Conservation (phyloP, 1,140 invertebrate genomes). For the Euura lappo region DNA sequence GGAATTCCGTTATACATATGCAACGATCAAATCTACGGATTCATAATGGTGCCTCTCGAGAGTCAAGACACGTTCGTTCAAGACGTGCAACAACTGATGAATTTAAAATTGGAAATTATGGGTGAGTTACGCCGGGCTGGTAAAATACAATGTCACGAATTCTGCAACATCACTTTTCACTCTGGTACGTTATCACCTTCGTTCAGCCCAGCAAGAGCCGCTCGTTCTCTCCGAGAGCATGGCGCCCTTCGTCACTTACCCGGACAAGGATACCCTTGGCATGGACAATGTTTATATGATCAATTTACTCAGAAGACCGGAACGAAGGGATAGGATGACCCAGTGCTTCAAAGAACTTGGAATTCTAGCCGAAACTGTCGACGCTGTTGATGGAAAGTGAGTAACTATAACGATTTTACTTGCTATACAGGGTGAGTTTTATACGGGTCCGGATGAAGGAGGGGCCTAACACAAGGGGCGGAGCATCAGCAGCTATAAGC, state of each 20-base stretch:
- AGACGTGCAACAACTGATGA: constrained; percentile 77
- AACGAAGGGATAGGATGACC: constrained; percentile 81
- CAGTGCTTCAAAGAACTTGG: constrained; percentile 81
- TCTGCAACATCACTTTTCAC: too few species aligned
- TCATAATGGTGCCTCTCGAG: constrained; percentile 82
- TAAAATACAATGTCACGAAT: background rate
- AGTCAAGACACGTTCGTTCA: constrained; percentile 66
- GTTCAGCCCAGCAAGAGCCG: constrained; percentile 34
- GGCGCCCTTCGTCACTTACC: constrained; percentile 59
- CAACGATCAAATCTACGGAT: constrained; percentile 85
- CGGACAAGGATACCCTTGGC: constrained; percentile 65
- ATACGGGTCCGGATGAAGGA: too few species aligned
- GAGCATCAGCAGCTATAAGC: too few species aligned
- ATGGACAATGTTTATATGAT: constrained; percentile 90
- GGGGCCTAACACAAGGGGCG: too few species aligned
- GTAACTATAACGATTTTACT: constrained; percentile 28
- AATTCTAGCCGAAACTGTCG: constrained; percentile 72
- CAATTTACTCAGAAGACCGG: constrained; percentile 82
- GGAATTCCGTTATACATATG: constrained; percentile 77
- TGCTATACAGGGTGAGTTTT: too few species aligned
- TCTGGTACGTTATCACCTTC: constrained; percentile 7
- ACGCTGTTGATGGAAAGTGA: constrained; percentile 92
- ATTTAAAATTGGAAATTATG: constrained; percentile 79
- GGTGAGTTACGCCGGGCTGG: constrained; percentile 52
- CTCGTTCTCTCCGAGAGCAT: constrained; percentile 39